phyloP scores from a whole-genome alignment of 2,888 invertebrate species.

The Drosophila leonis region DNA sequence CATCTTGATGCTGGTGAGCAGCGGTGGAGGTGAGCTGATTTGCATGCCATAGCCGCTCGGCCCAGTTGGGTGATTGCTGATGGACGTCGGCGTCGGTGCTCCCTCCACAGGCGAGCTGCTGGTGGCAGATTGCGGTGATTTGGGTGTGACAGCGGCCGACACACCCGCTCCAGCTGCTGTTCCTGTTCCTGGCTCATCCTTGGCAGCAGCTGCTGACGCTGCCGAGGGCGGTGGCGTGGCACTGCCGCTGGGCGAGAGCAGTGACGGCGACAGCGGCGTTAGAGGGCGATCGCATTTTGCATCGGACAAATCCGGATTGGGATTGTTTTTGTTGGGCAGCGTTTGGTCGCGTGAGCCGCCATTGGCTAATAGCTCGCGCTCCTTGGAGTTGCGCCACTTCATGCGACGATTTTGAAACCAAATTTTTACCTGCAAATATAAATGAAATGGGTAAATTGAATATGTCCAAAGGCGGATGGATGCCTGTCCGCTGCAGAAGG shows the following conservation, averaged over 20 bases:
- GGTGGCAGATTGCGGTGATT: slow-evolving; percentile 72
- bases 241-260: slow-evolving; percentile 73
- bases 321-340: slow-evolving; percentile 97
- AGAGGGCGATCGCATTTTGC: slow-evolving; percentile 92
- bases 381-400: slow-evolving; percentile 99
- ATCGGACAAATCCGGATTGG: slow-evolving; percentile 97
- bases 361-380: slow-evolving; percentile 95
- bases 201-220: slow-evolving; percentile 22
- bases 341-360: slow-evolving; percentile 98
- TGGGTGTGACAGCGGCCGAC: slow-evolving; percentile 57
- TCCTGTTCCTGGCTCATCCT: slow-evolving; percentile 41
- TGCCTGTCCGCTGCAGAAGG: slow-evolving; percentile 58
- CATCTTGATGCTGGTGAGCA: slow-evolving; percentile 74
- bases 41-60: slow-evolving; percentile 69
- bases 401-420: slow-evolving; percentile 98
- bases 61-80: slow-evolving; percentile 30
- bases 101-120: slow-evolving; percentile 66
- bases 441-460: slow-evolving; percentile 65
- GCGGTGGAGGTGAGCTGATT: slow-evolving; percentile 82
- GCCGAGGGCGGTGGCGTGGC: slow-evolving; percentile 65
- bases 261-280: slow-evolving; percentile 85
- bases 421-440: slow-evolving; percentile 87
- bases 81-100: slow-evolving; percentile 65
- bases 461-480: slow-evolving; percentile 53
- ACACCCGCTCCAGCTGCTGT: slow-evolving; percentile 13